phyloP scores from a whole-genome alignment of 1,140 invertebrate species.

The Drosophila lowei region DNA sequence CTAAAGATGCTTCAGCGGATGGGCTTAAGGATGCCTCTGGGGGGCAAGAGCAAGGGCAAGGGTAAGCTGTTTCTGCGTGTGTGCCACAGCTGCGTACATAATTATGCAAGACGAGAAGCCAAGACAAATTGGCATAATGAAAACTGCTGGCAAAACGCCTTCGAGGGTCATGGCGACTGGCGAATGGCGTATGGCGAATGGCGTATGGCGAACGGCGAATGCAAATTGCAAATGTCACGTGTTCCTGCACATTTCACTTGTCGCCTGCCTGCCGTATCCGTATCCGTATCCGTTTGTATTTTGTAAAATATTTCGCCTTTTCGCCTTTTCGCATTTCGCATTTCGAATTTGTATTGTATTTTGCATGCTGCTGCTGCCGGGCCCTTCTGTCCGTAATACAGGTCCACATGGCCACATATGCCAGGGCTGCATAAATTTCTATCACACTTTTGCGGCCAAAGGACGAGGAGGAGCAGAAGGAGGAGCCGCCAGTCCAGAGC shows the following conservation, averaged over 20 bases:
- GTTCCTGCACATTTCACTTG: conserved; percentile 56
- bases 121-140: conserved; percentile 61
- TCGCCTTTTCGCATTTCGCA: not conserved
- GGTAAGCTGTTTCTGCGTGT: too few species aligned
- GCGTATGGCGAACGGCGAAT: conserved; percentile 45
- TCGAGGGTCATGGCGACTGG: conserved; percentile 52
- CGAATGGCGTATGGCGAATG: conserved; percentile 41
- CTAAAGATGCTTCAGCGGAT: too few species aligned
- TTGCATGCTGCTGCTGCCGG: conserved; percentile 6
- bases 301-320: conserved; percentile 15
- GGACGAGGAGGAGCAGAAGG: not conserved
- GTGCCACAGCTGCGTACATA: conserved; percentile 57
- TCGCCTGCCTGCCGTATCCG: conserved; percentile 25
- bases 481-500: conserved; percentile 3
- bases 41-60: not conserved
- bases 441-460: conserved; percentile 48
- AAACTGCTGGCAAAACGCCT: conserved; percentile 58
- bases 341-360: conserved; percentile 34
- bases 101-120: conserved; percentile 58
- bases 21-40: too few species aligned
- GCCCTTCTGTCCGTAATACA: not conserved
- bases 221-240: conserved; percentile 64
- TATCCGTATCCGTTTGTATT: not conserved
- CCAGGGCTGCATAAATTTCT: conserved; percentile 63
- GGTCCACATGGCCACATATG: conserved; percentile 27